Percentiles rank a stretch among this genome's conserved stretches.
These are phyloP conservation scores for Chesias legatella DNA, from an alignment of 2,888 invertebrate genomes.

Conservation along the genomic window DNA sequence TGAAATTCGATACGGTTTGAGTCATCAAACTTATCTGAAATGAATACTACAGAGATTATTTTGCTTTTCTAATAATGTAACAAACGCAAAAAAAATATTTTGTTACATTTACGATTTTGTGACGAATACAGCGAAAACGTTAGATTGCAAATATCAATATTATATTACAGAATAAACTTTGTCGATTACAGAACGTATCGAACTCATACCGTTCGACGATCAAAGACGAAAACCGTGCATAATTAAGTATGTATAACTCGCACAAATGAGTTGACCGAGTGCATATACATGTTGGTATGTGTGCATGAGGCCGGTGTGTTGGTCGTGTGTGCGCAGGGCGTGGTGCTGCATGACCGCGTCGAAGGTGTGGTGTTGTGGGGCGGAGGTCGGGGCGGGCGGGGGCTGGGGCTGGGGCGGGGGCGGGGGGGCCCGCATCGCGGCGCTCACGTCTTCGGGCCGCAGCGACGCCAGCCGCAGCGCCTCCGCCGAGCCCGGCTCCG, in stretches of 20 bases:
- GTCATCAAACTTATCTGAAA: background rate
- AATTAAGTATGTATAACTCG: constrained; percentile 21
- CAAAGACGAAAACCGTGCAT: constrained; percentile 15
- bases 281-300: constrained; percentile 33
- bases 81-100: too few species aligned
- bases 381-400: constrained; percentile 45
- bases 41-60: too few species aligned
- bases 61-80: too few species aligned
- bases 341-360: constrained; percentile 79
- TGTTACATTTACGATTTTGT: too few species aligned
- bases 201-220: constrained; percentile 4
- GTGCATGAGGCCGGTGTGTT: constrained; percentile 53
- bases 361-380: constrained; percentile 77
- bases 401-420: constrained; percentile 38
- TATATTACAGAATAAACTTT: too few species aligned
- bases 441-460: constrained; percentile 79
- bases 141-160: too few species aligned
- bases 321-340: constrained; percentile 74
- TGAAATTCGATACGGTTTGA: background rate
- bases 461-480: constrained; percentile 77
- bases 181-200: too few species aligned
- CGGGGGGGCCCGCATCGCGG: constrained; percentile 53
- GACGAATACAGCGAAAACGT: too few species aligned
- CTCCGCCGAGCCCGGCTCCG: constrained; percentile 82
- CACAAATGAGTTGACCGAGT: constrained; percentile 33